A percentile compares a stretch with the other conserved stretches of the same genome.
Conservation (phyloP, 2,797 vertebrate genomes). For the Jordanella pulchra region DNA sequence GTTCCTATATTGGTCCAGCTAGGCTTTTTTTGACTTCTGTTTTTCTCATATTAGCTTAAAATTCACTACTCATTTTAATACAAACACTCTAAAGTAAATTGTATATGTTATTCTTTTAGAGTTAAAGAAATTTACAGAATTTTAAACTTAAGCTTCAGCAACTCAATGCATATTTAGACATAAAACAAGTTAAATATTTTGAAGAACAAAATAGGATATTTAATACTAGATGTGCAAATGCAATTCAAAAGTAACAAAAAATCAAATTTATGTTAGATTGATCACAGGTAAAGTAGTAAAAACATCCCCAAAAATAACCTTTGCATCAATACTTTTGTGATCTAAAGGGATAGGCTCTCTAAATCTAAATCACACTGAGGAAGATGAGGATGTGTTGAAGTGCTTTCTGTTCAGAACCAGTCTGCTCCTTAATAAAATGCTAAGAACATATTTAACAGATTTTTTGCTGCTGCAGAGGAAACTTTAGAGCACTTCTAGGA, state of each 20-base stretch:
- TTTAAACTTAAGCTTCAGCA: neutral
- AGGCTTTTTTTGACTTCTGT: no score
- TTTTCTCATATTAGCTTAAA: no score
- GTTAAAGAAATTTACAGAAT: neutral
- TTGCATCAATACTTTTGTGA: neutral
- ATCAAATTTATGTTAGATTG: neutral
- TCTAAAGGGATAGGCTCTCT: neutral
- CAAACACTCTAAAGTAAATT: neutral
- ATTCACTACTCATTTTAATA: no score
- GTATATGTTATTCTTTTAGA: neutral
- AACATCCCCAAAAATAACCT: neutral
- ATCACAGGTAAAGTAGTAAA: neutral
- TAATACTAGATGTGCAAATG: neutral
- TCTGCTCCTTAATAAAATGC: neutral
- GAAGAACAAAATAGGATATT: neutral
- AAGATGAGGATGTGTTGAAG: neutral
- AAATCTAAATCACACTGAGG: neutral
- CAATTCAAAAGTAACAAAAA: no score
- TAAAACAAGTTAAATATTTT: neutral
- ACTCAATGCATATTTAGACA: neutral
- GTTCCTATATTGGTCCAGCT: neutral
- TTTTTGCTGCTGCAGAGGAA: neutral
- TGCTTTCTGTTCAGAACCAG: neutral
- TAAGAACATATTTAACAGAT: neutral
- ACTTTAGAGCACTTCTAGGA: neutral